These are phyloP conservation scores for Xestia ashworthii DNA, from an alignment of 2,888 invertebrate species.

Conservation along the genomic window DNA sequence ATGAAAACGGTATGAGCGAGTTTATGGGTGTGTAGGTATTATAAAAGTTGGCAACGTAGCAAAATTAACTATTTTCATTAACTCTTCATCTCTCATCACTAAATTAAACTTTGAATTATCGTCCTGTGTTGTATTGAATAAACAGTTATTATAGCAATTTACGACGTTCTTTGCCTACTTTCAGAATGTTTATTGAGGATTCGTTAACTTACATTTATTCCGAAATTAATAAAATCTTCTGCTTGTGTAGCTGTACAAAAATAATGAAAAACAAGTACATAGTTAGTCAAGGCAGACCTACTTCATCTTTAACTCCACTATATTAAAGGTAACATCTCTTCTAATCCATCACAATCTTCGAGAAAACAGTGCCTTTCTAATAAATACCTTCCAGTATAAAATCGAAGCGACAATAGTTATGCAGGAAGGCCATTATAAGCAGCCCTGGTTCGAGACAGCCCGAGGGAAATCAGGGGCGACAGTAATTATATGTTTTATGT, in stretches of 20 bases:
- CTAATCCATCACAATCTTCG: constrained; percentile 37
- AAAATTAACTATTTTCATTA: neutral
- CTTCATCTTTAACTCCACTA: neutral
- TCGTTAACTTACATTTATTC: neutral
- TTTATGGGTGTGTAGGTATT: neutral
- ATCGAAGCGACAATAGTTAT: constrained; percentile 62
- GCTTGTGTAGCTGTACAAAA: neutral
- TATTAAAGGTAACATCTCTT: neutral
- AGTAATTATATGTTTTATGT: constrained; percentile 83
- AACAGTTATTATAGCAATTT: neutral
- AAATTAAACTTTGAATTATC: neutral
- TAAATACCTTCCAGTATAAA: constrained; percentile 45
- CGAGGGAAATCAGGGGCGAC: constrained; percentile 84
- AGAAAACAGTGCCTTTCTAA: constrained; percentile 30
- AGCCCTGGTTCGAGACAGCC: constrained; percentile 64
- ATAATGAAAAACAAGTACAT: neutral
- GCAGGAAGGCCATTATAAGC: constrained; percentile 68
- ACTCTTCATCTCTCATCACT: neutral
- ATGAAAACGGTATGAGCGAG: neutral
- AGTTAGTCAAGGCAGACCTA: neutral
- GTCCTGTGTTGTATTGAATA: neutral
- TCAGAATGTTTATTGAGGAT: neutral
- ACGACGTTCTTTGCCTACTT: neutral
- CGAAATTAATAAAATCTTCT: neutral
- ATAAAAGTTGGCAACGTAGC: neutral